Base-by-base conservation (phyloP, 2,113 vertebrate species). In the Halichoeres trimaculatus region DNA sequence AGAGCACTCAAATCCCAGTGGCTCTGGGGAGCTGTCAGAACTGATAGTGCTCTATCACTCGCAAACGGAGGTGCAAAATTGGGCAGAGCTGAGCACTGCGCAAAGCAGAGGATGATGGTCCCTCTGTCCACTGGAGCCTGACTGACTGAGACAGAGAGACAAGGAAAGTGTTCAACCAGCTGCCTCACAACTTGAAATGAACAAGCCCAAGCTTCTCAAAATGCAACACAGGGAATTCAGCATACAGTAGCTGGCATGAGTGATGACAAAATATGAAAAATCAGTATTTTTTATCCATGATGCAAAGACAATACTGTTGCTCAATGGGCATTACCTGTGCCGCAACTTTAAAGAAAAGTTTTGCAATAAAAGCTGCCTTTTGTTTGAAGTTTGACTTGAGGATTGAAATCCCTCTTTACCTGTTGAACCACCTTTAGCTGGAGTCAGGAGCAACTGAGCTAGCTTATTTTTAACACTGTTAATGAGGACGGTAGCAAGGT, bases 31-130 rank as follows among this genome's bases (percentile, higher is more conserved):
- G 91, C 93, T 93, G 93, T 94, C 93, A 94, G 89, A 93, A 90
- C 85, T 93, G 92, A 93, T 93, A 92, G 92, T 91, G 86, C 92
- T 93, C 92, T 90, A 91, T 94, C 92, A 93, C 92, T 89, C 86
- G 89, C 55, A 61, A 92, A 86, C 76, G 81, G 85, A 92, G 90
- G 91, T 92, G 93, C 91, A 90, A 91, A 91, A 91, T 91, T 93
- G 92, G 91, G 90, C 82, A 64, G 85, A 91, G 86, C 88, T 82
- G 84, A 93, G 85, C 84, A 79, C 83, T 87, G 86, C 60, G 85
- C 81, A 80, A 82, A 86, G 86, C 78, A 83, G 83, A 88, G 84
- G 74, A 91, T 87, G 92, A 90, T 90, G 86, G 85, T 89, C 86
- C 88, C 74, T 84, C 88, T 87, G 88, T 83, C 87, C 78, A 88